These are phyloP conservation scores for Zaprionus taronus DNA, from an alignment of 1,140 invertebrate genomes.

Conservation along the genomic window DNA sequence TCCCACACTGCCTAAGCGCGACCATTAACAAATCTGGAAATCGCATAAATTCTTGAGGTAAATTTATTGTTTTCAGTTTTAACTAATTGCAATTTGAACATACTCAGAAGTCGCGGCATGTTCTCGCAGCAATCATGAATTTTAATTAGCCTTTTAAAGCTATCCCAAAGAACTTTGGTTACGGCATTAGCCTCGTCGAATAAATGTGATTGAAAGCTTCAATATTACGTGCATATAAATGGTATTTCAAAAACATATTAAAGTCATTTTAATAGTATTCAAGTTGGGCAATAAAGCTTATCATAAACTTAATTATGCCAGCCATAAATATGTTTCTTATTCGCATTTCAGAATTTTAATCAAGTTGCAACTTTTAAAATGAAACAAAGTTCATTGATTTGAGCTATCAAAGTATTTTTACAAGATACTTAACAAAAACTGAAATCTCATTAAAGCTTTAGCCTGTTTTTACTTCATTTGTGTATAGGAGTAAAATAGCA, in stretches of 20 bases:
- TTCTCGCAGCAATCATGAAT: neutral
- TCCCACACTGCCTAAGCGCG: conserved; percentile 21
- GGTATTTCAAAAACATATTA: neutral
- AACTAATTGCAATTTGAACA: neutral
- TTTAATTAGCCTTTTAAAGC: neutral
- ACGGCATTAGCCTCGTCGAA: neutral
- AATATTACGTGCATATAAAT: neutral
- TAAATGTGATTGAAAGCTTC: neutral
- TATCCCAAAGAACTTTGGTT: neutral
- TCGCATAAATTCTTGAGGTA: conserved; percentile 5
- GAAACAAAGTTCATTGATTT: neutral
- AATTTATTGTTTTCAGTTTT: conserved; percentile 8
- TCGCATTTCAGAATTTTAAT: neutral
- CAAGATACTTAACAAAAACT: neutral
- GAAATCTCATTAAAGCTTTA: conserved; percentile 9
- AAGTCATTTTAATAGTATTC: neutral
- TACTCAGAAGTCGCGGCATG: neutral
- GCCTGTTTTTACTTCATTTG: neutral
- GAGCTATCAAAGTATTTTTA: neutral
- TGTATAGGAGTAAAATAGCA: too few species aligned
- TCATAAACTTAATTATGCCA: neutral
- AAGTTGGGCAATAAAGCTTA: neutral
- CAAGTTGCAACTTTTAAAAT: neutral
- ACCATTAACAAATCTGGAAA: conserved; percentile 7
- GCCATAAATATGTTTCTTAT: neutral